Evolutionary conservation across 2,888 invertebrate genomes (phyloP).

Genomic region (Deroplatys truncata): DNA sequence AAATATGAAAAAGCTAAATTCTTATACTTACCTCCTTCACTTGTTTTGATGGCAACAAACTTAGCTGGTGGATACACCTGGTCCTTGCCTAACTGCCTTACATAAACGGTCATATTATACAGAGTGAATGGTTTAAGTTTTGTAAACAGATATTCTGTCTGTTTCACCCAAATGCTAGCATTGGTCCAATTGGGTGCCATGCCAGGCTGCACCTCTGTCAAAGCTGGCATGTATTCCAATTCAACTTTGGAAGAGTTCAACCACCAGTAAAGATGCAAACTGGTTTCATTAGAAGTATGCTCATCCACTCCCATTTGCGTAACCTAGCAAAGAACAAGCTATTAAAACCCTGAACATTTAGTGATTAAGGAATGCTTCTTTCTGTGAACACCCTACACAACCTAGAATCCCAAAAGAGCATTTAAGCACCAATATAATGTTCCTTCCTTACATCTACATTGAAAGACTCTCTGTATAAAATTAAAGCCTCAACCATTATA

Average conservation of each 20-base stretch:
- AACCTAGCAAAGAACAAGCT: constrained; percentile 41
- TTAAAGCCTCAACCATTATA: too few species aligned
- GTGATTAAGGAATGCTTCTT: too few species aligned
- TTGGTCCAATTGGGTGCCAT: constrained; percentile 55
- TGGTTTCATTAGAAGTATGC: constrained; percentile 57
- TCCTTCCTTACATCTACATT: too few species aligned
- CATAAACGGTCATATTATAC: constrained; percentile 79
- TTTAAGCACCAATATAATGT: too few species aligned
- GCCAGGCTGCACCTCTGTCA: constrained; percentile 46
- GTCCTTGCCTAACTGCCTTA: constrained; percentile 52
- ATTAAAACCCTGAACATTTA: too few species aligned
- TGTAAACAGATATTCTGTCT: constrained; percentile 57
- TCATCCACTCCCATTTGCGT: constrained; percentile 62
- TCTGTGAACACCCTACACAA: too few species aligned
- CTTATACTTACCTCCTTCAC: constrained; percentile 54
- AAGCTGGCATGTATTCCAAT: constrained; percentile 66
- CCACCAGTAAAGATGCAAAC: constrained; percentile 63
- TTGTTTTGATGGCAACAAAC: constrained; percentile 59
- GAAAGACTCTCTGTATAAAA: too few species aligned
- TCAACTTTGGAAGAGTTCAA: constrained; percentile 42
- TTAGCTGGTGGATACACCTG: constrained; percentile 60
- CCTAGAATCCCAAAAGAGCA: too few species aligned
- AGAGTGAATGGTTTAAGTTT: constrained; percentile 63
- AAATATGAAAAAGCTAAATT: neutral
- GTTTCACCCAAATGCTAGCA: constrained; percentile 57